Evolutionary conservation across 2,888 invertebrate genomes (phyloP).

Genomic region (Lasioglossum malachurum): DNA sequence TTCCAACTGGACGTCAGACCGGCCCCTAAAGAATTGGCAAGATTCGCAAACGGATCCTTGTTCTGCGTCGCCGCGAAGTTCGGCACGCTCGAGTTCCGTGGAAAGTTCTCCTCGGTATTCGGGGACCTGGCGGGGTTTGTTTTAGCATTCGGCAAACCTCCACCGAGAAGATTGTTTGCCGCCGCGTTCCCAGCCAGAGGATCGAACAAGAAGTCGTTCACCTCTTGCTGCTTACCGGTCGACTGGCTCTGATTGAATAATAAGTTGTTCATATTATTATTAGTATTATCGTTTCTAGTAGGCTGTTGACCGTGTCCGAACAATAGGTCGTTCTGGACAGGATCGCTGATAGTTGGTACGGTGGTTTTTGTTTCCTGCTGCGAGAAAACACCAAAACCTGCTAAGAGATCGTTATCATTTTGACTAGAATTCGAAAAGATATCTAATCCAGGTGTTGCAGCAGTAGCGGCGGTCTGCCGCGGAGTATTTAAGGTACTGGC

Average conservation of each 20-base stretch:
- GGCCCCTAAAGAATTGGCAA: conserved; percentile 85
- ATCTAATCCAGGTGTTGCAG: conserved; percentile 74
- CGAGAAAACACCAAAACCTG: conserved; percentile 78
- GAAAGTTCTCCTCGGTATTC: conserved; percentile 80
- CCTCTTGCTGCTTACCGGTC: conserved; percentile 40
- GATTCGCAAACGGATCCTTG: conserved; percentile 91
- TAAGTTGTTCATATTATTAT: conserved; percentile 72
- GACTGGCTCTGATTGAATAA: conserved; percentile 72
- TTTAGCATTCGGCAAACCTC: conserved; percentile 81
- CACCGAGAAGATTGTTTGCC: conserved; percentile 73
- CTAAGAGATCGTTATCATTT: conserved; percentile 79
- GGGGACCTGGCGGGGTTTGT: conserved; percentile 55
- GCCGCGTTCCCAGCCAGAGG: conserved; percentile 72
- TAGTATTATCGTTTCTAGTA: conserved; percentile 59
- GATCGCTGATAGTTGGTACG: conserved; percentile 64
- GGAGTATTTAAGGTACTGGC: conserved; percentile 61
- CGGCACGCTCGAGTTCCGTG: conserved; percentile 85
- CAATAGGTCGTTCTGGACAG: conserved; percentile 72
- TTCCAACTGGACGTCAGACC: conserved; percentile 83
- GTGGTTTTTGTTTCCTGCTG: conserved; percentile 65
- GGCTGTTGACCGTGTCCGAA: conserved; percentile 71
- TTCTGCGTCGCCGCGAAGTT: conserved; percentile 85
- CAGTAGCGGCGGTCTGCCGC: conserved; percentile 49
- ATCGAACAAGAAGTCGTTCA: conserved; percentile 79
- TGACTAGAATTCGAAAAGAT: conserved; percentile 80